Evolutionary conservation across 2,888 invertebrate species (phyloP).

Genomic region (Stramonita haemastoma): DNA sequence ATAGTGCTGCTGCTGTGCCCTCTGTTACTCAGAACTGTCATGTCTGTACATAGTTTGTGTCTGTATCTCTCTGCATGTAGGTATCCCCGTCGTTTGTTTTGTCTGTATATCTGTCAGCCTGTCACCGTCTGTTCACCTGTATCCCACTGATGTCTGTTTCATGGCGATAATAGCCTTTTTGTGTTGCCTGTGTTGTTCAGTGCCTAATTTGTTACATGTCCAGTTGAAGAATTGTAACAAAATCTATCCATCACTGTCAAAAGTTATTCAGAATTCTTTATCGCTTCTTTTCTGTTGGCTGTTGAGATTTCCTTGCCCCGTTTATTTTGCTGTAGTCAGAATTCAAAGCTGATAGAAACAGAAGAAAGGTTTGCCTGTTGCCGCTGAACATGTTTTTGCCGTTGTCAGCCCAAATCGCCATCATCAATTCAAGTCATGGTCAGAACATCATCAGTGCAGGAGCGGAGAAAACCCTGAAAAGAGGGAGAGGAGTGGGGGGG

Average conservation of each 20-base stretch:
- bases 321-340: too few species aligned
- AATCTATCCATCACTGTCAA: too few species aligned
- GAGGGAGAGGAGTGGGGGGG: not conserved
- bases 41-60: not conserved
- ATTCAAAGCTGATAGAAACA: not conserved
- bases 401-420: not conserved
- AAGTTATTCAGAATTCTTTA: too few species aligned
- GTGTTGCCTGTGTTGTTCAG: too few species aligned
- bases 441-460: not conserved
- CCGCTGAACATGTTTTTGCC: not conserved
- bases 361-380: conserved; percentile 12
- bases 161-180: too few species aligned
- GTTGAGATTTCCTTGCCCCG: too few species aligned
- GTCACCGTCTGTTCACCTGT: not conserved
- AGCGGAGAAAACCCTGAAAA: not conserved
- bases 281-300: too few species aligned
- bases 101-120: not conserved
- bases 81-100: not conserved
- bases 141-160: not conserved
- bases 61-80: not conserved
- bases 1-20: not conserved
- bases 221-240: too few species aligned
- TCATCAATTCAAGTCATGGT: not conserved
- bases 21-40: not conserved
- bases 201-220: too few species aligned